Evolutionary conservation across 2,888 invertebrate genomes (phyloP).

Genomic region (Polydesmus complanatus): DNA sequence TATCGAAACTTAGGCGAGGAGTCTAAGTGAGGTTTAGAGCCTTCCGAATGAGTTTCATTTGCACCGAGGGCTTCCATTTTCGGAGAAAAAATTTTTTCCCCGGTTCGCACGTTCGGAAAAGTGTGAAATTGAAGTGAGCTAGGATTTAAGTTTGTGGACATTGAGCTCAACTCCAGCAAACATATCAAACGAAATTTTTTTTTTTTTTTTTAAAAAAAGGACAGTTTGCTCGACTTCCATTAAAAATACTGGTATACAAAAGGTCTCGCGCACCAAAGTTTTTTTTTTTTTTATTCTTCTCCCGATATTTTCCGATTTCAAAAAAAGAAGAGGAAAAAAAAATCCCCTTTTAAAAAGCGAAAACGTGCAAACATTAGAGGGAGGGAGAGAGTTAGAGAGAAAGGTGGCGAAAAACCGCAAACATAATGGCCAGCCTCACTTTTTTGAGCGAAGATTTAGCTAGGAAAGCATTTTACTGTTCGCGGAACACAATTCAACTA

Average conservation of each 20-base stretch:
- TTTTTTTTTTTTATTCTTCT: neutral
- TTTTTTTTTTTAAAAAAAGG: too few species aligned
- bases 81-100: too few species aligned
- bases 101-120: neutral
- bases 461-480: too few species aligned
- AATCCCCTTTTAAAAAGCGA: neutral
- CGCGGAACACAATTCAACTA: too few species aligned
- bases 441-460: too few species aligned
- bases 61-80: too few species aligned
- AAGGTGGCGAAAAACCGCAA: too few species aligned
- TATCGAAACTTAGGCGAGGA: neutral
- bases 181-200: neutral
- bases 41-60: neutral
- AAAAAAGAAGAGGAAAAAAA: too few species aligned
- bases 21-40: too few species aligned
- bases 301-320: too few species aligned
- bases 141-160: neutral
- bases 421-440: too few species aligned
- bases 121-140: neutral
- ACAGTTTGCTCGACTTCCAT: neutral
- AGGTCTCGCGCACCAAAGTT: neutral
- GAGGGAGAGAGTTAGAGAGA: too few species aligned
- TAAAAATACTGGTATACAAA: neutral
- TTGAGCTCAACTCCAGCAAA: neutral
- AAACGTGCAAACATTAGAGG: neutral